Conservation (phyloP, 2,888 invertebrate species). For the Girardia tigrina region DNA sequence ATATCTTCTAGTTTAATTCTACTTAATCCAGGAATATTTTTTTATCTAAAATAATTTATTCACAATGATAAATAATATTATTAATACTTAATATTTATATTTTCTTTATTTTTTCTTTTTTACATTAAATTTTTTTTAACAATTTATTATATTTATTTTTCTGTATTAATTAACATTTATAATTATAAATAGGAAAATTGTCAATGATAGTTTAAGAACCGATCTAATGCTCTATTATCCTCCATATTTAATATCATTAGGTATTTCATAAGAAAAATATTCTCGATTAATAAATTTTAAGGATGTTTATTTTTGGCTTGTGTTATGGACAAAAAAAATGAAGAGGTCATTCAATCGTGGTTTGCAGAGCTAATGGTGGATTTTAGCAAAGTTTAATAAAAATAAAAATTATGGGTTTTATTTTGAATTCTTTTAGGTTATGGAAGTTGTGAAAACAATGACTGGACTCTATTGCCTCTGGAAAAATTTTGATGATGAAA, state of each 20-base stretch:
- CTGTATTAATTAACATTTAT: no score
- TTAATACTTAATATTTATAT: no score
- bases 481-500: constrained; percentile 19
- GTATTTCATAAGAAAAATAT: no score
- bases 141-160: no score
- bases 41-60: no score
- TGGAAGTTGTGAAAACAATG: constrained; percentile 10
- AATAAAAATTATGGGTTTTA: background rate
- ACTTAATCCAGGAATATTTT: no score
- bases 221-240: constrained; percentile 28
- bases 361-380: constrained; percentile 1
- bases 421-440: background rate
- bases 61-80: no score
- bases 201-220: constrained; percentile 2
- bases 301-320: constrained; percentile 7
- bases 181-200: background rate
- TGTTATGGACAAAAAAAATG: constrained; percentile 8
- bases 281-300: background rate
- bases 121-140: no score
- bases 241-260: constrained; percentile 24
- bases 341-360: background rate
- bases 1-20: no score
- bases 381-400: background rate
- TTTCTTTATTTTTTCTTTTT: no score
- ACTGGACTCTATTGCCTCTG: background rate